These are phyloP conservation scores for Lanius ludovicianus DNA, from an alignment of 2,113 vertebrate genomes.

Conservation along the genomic window DNA sequence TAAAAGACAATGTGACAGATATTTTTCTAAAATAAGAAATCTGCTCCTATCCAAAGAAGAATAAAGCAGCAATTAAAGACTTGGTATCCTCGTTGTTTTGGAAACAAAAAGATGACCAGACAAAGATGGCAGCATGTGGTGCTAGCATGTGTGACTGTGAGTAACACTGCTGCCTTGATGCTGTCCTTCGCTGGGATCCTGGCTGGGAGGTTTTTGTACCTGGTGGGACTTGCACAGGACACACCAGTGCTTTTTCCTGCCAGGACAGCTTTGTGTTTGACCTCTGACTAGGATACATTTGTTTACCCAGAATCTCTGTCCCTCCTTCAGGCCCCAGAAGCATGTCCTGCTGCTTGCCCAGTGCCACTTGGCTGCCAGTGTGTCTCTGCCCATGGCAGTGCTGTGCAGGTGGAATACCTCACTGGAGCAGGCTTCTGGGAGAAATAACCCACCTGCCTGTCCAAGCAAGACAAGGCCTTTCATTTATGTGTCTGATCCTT, in stretches of 20 bases:
- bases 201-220: not conserved
- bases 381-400: not conserved
- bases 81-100: not conserved
- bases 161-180: fast-evolving
- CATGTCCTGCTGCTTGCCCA: not conserved
- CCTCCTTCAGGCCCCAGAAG: not conserved
- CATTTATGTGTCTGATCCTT: not conserved
- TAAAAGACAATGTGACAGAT: not conserved
- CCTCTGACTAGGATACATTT: not conserved
- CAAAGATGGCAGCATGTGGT: fast-evolving
- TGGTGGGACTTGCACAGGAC: not conserved
- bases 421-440: not conserved
- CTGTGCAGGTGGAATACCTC: not conserved
- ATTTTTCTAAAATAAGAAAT: constrained; percentile 5
- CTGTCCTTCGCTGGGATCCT: not conserved
- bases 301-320: not conserved
- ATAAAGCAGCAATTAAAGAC: not conserved
- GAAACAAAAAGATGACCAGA: not conserved
- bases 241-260: not conserved
- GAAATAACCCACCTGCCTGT: not conserved
- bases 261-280: not conserved
- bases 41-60: not conserved
- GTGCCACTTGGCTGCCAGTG: fast-evolving
- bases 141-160: not conserved
- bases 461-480: not conserved